phyloP scores from a whole-genome alignment of 2,113 vertebrate genomes.

The Indicator maculatus region DNA sequence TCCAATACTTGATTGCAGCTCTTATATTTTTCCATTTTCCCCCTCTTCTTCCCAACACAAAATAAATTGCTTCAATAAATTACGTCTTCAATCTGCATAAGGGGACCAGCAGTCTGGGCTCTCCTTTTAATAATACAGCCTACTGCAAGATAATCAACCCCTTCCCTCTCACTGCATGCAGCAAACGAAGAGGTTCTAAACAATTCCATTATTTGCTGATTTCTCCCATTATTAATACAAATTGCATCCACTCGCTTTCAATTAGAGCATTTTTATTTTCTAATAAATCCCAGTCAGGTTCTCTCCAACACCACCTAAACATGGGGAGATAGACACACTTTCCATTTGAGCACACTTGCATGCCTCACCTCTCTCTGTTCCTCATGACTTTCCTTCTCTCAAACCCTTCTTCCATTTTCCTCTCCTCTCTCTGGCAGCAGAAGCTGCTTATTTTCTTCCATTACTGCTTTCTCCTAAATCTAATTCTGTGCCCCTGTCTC shows the following conservation, averaged over 20 bases:
- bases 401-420: neutral
- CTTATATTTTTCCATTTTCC: constrained; percentile 51
- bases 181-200: constrained; percentile 72
- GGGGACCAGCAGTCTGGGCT: constrained; percentile 7
- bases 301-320: constrained; percentile 42
- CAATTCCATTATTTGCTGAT: constrained; percentile 60
- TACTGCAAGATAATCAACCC: constrained; percentile 59
- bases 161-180: constrained; percentile 47
- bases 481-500: neutral
- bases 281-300: constrained; percentile 71
- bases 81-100: constrained; percentile 66
- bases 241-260: constrained; percentile 70
- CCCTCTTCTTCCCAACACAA: constrained; percentile 46
- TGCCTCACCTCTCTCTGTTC: neutral
- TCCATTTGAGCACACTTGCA: neutral
- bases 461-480: neutral
- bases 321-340: neutral
- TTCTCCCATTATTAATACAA: constrained; percentile 75
- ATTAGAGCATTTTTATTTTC: constrained; percentile 75
- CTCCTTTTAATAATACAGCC: constrained; percentile 2
- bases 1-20: constrained; percentile 49
- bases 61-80: constrained; percentile 73
- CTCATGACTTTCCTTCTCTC: neutral
- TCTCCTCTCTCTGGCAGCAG: neutral
- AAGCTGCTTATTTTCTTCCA: neutral